A percentile compares a stretch with the other conserved stretches of the same genome.
phyloP scores from a whole-genome alignment of 2,797 vertebrate species.

The Thaleichthys pacificus region DNA sequence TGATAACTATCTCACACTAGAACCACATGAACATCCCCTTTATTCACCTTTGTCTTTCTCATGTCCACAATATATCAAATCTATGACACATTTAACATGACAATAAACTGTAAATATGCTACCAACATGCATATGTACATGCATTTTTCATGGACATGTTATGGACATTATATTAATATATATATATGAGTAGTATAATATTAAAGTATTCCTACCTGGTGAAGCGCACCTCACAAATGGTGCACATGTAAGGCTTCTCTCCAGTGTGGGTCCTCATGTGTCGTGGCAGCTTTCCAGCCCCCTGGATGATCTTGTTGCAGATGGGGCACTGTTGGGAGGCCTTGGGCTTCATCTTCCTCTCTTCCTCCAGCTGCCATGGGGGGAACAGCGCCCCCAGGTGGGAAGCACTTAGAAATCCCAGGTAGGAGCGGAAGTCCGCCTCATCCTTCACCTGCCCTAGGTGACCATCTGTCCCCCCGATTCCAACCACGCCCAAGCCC shows the following conservation, averaged over 20 bases:
- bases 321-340: conserved; percentile 97
- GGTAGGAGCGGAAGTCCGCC: conserved; percentile 88
- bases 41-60: conserved; percentile 1
- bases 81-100: neutral
- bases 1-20: conserved; percentile 55
- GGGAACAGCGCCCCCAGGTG: conserved; percentile 92
- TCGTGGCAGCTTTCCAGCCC: conserved; percentile 93
- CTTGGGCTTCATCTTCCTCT: conserved; percentile 98
- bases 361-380: conserved; percentile 94
- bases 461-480: conserved; percentile 57
- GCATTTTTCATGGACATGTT: too few species aligned
- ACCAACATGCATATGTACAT: too few species aligned
- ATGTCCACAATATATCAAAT: neutral
- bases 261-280: conserved; percentile 99
- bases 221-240: conserved; percentile 97
- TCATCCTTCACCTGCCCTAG: conserved; percentile 91
- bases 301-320: conserved; percentile 99
- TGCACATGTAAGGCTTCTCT: conserved; percentile 99
- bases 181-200: neutral
- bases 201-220: conserved; percentile 83
- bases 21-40: conserved; percentile 48
- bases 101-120: neutral
- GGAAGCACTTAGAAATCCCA: conserved; percentile 90
- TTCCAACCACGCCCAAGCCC: conserved; percentile 71
- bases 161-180: neutral